Evolutionary conservation across 1,140 invertebrate genomes (phyloP), one percentile per base, ranked within the genome.

Genomic region (Vanessa tameamea): DNA sequence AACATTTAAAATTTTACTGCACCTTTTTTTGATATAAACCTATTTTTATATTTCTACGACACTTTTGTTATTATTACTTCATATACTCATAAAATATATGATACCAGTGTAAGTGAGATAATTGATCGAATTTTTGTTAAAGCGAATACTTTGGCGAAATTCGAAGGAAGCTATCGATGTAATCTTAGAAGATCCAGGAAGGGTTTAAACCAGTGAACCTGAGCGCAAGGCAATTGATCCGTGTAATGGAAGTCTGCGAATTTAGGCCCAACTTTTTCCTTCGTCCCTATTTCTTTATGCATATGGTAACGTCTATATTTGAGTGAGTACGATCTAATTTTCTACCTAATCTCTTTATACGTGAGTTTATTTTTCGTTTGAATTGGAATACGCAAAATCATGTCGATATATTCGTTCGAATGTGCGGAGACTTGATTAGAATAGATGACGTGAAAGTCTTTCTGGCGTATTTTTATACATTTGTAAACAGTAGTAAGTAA

Each of bases 231-330:
- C 83, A 87, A 88, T 78, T 89, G 84, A 88, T 82, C 84, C 90
- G 84, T 87, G 87, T 89, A 89, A 92, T 90, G 79, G 83, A 88
- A 90, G 80, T 88, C 83, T 87, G 80, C 72, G 80, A 86, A 77
- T 82, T 85, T 81, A 78, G 81, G 80, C 76, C 71, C 81, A 77
- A 71, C 79, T 69, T 78, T 73, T 75, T 72, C 75, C 65, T 76
- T 73, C 73, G 64, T 76, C 69, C 78, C 73, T 76, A 73, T 78
- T 76, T 78, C 75, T 82, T 77, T 81, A 83, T 76, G 76, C 79
- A 83, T 86, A 83, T 80, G 76, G 76, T 81, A 81, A 74, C 72
- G 72, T 85, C 51, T 85, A 78, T 77, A 75, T 81, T 77, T 55
- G 71, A 79, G 77, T 73, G 73, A 80, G 77, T 80, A 76, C 68